Evolutionary conservation across 2,888 invertebrate genomes (phyloP).

Genomic region (Gasteruption jaculator): DNA sequence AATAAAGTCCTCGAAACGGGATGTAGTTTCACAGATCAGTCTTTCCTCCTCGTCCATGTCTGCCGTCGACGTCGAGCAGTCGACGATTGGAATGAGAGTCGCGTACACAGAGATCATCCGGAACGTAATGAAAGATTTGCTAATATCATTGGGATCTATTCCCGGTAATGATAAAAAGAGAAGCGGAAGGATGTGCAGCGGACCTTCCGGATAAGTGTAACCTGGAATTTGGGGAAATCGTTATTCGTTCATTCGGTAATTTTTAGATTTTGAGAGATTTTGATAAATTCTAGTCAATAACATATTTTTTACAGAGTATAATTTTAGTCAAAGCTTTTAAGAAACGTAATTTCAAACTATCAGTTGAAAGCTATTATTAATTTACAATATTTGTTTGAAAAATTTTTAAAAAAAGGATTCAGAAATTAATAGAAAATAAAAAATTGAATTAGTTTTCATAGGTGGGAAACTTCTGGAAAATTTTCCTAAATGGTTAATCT

Average conservation of each 20-base stretch:
- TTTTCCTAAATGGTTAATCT: too few species aligned
- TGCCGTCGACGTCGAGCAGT: slow-evolving; percentile 73
- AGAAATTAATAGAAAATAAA: neutral
- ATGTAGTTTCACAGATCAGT: slow-evolving; percentile 73
- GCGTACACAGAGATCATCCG: slow-evolving; percentile 74
- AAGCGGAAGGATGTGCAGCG: slow-evolving; percentile 75
- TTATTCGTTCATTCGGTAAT: neutral
- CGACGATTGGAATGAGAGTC: slow-evolving; percentile 76
- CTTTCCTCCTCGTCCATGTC: slow-evolving; percentile 76
- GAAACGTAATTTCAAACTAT: too few species aligned
- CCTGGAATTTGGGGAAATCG: slow-evolving; percentile 39
- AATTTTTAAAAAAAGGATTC: neutral
- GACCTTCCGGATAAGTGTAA: slow-evolving; percentile 67
- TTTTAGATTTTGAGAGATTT: neutral
- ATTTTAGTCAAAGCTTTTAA: too few species aligned
- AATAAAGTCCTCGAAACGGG: slow-evolving; percentile 85
- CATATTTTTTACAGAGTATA: too few species aligned
- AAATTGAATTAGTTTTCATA: neutral
- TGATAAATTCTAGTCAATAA: slow-evolving; percentile 1
- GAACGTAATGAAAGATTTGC: slow-evolving; percentile 71
- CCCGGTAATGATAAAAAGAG: slow-evolving; percentile 79
- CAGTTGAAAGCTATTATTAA: too few species aligned
- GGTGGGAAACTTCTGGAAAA: too few species aligned
- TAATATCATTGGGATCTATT: slow-evolving; percentile 84
- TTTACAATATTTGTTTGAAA: too few species aligned